These are phyloP conservation scores for Ctenopoma kingsleyae DNA, from an alignment of 2,797 vertebrate species.

Conservation along the genomic window DNA sequence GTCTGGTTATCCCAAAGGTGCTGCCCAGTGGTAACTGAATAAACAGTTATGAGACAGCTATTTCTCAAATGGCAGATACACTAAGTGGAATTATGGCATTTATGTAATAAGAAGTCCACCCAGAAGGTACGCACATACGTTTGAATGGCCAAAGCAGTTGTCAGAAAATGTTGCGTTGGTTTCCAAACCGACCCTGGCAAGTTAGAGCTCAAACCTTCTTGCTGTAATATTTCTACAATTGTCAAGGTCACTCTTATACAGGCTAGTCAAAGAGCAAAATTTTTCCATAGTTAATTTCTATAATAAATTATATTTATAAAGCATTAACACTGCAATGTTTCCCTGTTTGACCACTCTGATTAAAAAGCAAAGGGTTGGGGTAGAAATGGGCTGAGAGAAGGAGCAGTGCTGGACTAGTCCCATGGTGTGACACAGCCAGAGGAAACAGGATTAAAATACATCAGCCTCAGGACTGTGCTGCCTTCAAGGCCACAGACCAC, in stretches of 20 bases:
- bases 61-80: no score
- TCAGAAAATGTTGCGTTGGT: no score
- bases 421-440: constrained; percentile 34
- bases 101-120: no score
- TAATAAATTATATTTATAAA: not conserved
- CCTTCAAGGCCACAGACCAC: constrained; percentile 46
- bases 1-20: no score
- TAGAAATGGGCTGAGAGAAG: constrained; percentile 4
- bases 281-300: not conserved
- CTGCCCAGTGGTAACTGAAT: no score
- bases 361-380: not conserved
- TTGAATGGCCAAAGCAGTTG: no score
- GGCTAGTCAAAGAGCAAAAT: not conserved
- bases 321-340: not conserved
- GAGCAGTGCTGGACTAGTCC: constrained; percentile 44
- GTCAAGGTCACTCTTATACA: not conserved
- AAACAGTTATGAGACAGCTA: no score
- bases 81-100: no score
- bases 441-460: constrained; percentile 40
- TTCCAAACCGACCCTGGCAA: no score
- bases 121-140: no score
- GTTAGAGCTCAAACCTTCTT: no score
- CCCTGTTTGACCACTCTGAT: not conserved
- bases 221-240: not conserved
- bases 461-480: constrained; percentile 33